These are phyloP conservation scores for Pseudoatta argentina DNA, from an alignment of 1,140 invertebrate species.

Conservation along the genomic window DNA sequence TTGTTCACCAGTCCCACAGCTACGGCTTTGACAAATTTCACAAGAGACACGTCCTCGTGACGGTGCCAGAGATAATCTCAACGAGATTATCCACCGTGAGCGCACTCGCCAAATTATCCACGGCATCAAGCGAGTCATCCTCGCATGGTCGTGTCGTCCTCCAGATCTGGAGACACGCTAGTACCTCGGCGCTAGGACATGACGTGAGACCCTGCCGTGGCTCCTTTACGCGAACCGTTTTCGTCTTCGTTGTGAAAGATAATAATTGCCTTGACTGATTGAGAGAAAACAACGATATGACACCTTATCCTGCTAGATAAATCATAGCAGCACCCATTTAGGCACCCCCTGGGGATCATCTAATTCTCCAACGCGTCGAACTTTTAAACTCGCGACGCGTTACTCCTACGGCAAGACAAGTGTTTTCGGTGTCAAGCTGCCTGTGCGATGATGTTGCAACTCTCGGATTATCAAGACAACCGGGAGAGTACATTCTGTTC, in stretches of 20 bases:
- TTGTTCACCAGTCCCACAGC: conserved; percentile 33
- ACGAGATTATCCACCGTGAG: conserved; percentile 38
- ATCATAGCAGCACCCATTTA: not conserved
- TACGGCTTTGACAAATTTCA: conserved; percentile 51
- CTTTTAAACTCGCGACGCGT: not conserved
- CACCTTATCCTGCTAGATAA: not conserved
- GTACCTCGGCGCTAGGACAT: no score
- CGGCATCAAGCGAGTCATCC: conserved; percentile 32
- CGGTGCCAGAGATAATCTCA: not conserved
- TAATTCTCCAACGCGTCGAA: not conserved
- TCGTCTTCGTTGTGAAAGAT: not conserved
- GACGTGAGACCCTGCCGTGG: no score
- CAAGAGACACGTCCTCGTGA: conserved; percentile 11
- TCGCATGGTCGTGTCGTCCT: not conserved
- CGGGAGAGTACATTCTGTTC: conserved; percentile 52
- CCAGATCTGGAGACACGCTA: not conserved
- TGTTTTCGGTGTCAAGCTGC: not conserved
- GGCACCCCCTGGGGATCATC: not conserved
- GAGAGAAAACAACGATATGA: not conserved
- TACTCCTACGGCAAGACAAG: not conserved
- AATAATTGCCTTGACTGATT: not conserved
- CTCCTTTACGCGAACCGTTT: not conserved
- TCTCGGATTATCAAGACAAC: conserved; percentile 28
- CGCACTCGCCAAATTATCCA: conserved; percentile 39
- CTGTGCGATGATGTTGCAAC: conserved; percentile 12